Conservation (phyloP, 2,797 vertebrate genomes). For the Iguana delicatissima region DNA sequence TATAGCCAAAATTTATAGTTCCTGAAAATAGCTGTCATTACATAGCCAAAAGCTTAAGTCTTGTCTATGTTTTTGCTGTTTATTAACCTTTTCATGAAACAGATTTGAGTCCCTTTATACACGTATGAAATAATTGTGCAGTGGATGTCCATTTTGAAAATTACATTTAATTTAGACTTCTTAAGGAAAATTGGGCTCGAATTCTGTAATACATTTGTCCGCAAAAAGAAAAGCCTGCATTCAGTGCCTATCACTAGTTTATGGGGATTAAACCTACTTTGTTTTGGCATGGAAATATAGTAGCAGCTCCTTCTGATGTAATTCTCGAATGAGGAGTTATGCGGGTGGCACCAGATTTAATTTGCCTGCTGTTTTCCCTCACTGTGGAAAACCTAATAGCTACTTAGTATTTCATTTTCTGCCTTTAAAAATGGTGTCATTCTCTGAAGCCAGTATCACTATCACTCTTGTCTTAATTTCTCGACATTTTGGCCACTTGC, state of each 20-base stretch:
- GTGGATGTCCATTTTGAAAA: slow-evolving; percentile 21
- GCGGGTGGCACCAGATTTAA: not conserved
- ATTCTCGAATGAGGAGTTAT: not conserved
- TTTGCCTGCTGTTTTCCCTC: not conserved
- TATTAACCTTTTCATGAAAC: slow-evolving; percentile 14
- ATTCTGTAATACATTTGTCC: slow-evolving; percentile 10
- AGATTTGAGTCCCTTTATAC: not conserved
- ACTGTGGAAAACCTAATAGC: not conserved
- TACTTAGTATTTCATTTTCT: not conserved
- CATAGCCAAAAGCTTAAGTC: not conserved
- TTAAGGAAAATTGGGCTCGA: slow-evolving; percentile 7
- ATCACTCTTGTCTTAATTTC: not conserved
- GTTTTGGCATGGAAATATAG: slow-evolving; percentile 10
- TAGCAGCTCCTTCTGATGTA: not conserved
- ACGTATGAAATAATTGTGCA: not conserved
- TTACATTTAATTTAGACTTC: slow-evolving; percentile 15
- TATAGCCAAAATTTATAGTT: not conserved
- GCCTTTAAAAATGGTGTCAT: not conserved
- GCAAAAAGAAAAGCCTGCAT: not conserved
- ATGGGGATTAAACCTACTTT: slow-evolving; percentile 23
- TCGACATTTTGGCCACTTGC: no score
- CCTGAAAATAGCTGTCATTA: slow-evolving; percentile 17
- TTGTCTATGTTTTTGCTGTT: slow-evolving; percentile 13
- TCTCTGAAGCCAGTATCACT: not conserved
- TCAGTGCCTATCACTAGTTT: slow-evolving; percentile 1